These are phyloP conservation scores for Pseudochirops corinnae DNA, from an alignment of 2,797 vertebrate species.

Conservation along the genomic window DNA sequence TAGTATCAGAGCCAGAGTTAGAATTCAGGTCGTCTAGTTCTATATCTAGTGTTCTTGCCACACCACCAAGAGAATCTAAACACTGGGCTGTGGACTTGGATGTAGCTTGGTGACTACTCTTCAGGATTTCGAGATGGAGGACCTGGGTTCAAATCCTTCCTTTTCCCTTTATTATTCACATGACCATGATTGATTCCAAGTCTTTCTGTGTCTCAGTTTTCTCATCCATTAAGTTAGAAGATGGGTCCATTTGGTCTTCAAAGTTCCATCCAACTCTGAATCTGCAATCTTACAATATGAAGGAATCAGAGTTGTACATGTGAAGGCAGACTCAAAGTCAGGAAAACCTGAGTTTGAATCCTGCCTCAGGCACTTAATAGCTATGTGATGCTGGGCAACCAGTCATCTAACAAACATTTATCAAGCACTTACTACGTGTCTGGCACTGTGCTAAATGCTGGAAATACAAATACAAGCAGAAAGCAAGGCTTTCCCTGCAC, in stretches of 20 bases:
- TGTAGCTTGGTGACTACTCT: background rate
- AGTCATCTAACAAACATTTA: background rate
- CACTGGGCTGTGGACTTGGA: background rate
- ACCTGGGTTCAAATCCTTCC: background rate
- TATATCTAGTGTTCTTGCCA: background rate
- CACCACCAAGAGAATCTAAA: background rate
- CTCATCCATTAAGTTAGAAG: background rate
- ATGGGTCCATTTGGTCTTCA: background rate
- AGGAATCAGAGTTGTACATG: background rate
- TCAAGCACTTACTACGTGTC: background rate
- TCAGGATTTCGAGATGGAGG: background rate
- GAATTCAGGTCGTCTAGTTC: background rate
- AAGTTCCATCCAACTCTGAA: background rate
- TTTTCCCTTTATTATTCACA: background rate
- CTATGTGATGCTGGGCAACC: background rate
- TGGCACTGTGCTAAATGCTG: background rate
- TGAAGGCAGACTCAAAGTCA: background rate
- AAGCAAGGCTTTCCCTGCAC: background rate
- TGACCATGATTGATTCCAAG: background rate
- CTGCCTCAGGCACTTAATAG: background rate
- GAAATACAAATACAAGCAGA: background rate
- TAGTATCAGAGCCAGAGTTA: background rate
- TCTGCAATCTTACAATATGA: background rate
- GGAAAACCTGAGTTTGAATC: background rate
- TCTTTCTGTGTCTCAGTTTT: background rate